Conservation (phyloP, 2,113 vertebrate species). For the Puntigrus tetrazona region DNA sequence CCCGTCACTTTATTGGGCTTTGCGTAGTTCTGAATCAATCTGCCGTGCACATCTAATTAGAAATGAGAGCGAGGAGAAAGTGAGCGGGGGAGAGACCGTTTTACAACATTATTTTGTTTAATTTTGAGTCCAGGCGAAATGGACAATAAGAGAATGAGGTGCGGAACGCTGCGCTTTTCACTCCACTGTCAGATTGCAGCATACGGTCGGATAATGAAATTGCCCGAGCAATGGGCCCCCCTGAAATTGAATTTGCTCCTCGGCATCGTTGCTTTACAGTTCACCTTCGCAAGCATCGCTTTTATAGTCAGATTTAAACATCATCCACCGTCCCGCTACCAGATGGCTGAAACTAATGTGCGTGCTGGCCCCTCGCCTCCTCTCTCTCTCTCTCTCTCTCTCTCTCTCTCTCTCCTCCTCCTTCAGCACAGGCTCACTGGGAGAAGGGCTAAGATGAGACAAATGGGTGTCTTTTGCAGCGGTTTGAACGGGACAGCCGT, state of each 20-base stretch:
- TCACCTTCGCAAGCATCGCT: conserved; percentile 47
- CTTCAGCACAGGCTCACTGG: conserved; percentile 20
- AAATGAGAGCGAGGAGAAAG: conserved; percentile 21
- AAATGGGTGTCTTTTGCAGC: conserved; percentile 28
- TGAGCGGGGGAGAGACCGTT: not conserved
- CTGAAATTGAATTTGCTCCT: conserved; percentile 54
- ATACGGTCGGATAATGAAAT: conserved; percentile 53
- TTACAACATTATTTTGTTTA: conserved; percentile 37
- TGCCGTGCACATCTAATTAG: conserved; percentile 51
- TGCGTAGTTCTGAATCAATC: conserved; percentile 59
- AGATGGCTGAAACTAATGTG: conserved; percentile 60
- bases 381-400: conserved; percentile 1
- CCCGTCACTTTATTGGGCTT: conserved; percentile 51
- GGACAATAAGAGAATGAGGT: conserved; percentile 50
- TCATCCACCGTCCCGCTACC: conserved; percentile 51
- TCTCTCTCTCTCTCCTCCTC: conserved; percentile 25
- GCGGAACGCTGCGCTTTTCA: conserved; percentile 31
- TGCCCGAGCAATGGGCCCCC: conserved; percentile 41
- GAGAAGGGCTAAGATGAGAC: conserved; percentile 27
- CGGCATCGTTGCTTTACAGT: conserved; percentile 46
- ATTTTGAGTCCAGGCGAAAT: conserved; percentile 39
- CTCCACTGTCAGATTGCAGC: conserved; percentile 47
- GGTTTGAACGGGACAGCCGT: conserved; percentile 31
- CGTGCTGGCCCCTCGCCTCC: conserved; percentile 18
- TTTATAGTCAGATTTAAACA: conserved; percentile 60